Evolutionary conservation across 2,113 vertebrate species (phyloP).

Genomic region (Podarcis muralis): DNA sequence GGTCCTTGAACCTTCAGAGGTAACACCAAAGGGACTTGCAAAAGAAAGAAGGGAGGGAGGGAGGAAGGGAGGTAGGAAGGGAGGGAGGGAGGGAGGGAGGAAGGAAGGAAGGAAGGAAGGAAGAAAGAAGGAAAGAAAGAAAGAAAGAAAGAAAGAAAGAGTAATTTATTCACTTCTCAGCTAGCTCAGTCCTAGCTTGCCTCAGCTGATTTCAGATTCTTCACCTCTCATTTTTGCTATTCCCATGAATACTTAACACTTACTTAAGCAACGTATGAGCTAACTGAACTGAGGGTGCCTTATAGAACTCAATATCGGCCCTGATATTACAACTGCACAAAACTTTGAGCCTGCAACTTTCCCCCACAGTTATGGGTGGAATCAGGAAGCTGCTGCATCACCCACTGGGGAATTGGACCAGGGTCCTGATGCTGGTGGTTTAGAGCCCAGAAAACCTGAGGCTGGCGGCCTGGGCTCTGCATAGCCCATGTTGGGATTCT

Average conservation of each 20-base stretch:
- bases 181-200: background rate
- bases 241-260: constrained; percentile 19
- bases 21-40: constrained; percentile 1
- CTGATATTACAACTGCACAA: background rate
- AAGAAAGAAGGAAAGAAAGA: background rate
- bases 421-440: too few species aligned
- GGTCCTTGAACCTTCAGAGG: background rate
- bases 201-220: background rate
- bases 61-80: background rate
- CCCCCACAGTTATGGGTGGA: background rate
- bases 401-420: background rate
- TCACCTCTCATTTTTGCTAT: constrained; percentile 8
- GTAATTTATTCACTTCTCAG: constrained; percentile 21
- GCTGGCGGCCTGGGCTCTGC: too few species aligned
- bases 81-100: background rate
- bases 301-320: background rate
- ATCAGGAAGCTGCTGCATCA: background rate
- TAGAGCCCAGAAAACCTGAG: too few species aligned
- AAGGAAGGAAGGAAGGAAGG: background rate
- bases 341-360: background rate
- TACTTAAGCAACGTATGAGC: background rate
- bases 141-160: too few species aligned
- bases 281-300: background rate
- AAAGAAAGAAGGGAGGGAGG: background rate
- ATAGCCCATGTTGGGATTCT: too few species aligned